A percentile compares a stretch with the other conserved stretches of the same genome.
These are phyloP conservation scores for Panagrolaimus sp. DNA, from an alignment of 1,140 invertebrate species.

Conservation along the genomic window DNA sequence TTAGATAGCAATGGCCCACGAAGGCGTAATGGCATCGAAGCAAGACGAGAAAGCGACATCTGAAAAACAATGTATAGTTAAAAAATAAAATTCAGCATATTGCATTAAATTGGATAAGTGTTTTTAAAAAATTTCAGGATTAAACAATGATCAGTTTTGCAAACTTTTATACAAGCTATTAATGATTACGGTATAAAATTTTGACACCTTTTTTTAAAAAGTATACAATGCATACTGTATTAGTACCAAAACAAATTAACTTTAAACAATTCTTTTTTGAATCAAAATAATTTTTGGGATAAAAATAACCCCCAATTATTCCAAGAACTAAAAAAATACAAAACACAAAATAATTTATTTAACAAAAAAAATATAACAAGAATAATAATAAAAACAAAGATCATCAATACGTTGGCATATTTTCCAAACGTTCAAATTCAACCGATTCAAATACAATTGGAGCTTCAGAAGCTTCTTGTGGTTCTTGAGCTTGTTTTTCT, in stretches of 20 bases:
- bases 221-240: too few species aligned
- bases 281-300: too few species aligned
- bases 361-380: slow-evolving; percentile 4
- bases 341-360: slow-evolving; percentile 5
- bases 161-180: too few species aligned
- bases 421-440: slow-evolving; percentile 53
- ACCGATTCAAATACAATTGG: slow-evolving; percentile 53
- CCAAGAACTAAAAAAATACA: not conserved
- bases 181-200: too few species aligned
- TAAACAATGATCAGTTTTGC: too few species aligned
- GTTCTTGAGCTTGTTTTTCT: not conserved
- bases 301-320: too few species aligned
- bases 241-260: too few species aligned
- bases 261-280: too few species aligned
- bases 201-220: too few species aligned
- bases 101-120: too few species aligned
- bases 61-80: not conserved
- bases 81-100: too few species aligned
- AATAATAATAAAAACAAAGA: slow-evolving; percentile 17
- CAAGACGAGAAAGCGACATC: slow-evolving; percentile 9
- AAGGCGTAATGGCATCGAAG: not conserved
- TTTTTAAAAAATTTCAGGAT: too few species aligned
- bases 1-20: not conserved
- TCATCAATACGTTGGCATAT: slow-evolving; percentile 46
- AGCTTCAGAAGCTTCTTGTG: slow-evolving; percentile 35